These are phyloP conservation scores for Ridgeia piscesae DNA, from an alignment of 1,140 invertebrate species.

Conservation along the genomic window DNA sequence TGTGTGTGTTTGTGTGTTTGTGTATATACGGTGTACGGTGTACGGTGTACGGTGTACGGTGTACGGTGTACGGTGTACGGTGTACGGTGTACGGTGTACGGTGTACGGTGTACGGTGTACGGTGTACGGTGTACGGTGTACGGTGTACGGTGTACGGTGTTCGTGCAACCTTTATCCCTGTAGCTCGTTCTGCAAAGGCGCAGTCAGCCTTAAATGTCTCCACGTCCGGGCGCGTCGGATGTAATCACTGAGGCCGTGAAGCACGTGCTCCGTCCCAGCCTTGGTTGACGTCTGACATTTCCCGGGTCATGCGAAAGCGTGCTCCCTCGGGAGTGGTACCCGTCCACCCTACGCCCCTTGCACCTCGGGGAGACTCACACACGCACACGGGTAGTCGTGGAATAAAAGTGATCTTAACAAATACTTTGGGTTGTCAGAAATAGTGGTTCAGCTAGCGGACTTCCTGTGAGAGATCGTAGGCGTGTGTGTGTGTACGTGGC, in stretches of 20 bases:
- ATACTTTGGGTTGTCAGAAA: not conserved
- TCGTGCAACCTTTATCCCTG: not conserved
- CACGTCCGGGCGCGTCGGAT: too few relatives aligned
- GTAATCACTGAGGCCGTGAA: not conserved
- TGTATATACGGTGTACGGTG: too few relatives aligned
- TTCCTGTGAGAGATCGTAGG: too few relatives aligned
- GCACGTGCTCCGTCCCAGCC: not conserved
- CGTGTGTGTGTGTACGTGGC: not conserved
- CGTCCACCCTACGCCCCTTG: not conserved
- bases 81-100: too few relatives aligned
- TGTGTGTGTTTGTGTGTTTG: too few relatives aligned
- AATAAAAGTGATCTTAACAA: not conserved
- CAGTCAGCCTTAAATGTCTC: not conserved
- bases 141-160: too few relatives aligned
- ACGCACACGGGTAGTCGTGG: too few relatives aligned
- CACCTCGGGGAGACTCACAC: not conserved
- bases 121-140: too few relatives aligned
- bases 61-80: too few relatives aligned
- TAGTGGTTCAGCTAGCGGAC: not conserved
- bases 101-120: too few relatives aligned
- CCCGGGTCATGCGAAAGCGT: not conserved
- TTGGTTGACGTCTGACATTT: not conserved
- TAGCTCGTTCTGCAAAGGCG: not conserved
- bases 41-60: too few relatives aligned
- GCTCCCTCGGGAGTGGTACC: not conserved